phyloP scores from a whole-genome alignment of 92 coral and sea anemone genomes.

The Blastomussa wellsi region DNA sequence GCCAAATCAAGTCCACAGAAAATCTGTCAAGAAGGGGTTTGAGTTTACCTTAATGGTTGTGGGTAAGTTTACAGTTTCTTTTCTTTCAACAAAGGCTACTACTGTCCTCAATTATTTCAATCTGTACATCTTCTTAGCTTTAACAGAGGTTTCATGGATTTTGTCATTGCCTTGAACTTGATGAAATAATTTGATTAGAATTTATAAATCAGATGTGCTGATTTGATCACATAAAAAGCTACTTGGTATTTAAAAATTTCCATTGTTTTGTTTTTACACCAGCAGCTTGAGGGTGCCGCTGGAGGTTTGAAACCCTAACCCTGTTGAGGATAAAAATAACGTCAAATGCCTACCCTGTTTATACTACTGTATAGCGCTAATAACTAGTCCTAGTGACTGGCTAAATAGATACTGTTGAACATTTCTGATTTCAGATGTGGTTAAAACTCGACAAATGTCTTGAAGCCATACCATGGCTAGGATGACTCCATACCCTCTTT shows the following conservation, averaged over 20 bases:
- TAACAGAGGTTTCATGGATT: neutral
- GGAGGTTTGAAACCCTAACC: too few relatives aligned
- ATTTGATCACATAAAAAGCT: neutral
- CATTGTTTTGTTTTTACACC: neutral
- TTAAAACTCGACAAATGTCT: too few relatives aligned
- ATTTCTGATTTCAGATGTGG: too few relatives aligned
- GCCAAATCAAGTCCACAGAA: conserved; percentile 98
- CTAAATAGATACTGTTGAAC: too few relatives aligned
- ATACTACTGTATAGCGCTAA: too few relatives aligned
- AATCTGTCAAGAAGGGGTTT: conserved; percentile 96
- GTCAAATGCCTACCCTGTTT: too few relatives aligned
- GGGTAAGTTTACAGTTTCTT: conserved; percentile 58
- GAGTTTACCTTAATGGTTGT: conserved; percentile 99
- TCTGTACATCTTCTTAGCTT: neutral
- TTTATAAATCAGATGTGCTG: neutral
- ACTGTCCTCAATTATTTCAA: neutral
- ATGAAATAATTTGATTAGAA: neutral
- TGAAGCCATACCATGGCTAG: too few relatives aligned
- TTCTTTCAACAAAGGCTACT: neutral
- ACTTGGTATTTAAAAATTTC: neutral
- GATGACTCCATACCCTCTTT: too few relatives aligned
- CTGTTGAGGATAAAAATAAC: too few relatives aligned
- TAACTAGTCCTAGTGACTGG: too few relatives aligned
- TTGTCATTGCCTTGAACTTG: neutral
- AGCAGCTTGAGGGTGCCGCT: too few relatives aligned